Evolutionary conservation across 2,797 vertebrate genomes (phyloP).

Genomic region (Morus bassanus): DNA sequence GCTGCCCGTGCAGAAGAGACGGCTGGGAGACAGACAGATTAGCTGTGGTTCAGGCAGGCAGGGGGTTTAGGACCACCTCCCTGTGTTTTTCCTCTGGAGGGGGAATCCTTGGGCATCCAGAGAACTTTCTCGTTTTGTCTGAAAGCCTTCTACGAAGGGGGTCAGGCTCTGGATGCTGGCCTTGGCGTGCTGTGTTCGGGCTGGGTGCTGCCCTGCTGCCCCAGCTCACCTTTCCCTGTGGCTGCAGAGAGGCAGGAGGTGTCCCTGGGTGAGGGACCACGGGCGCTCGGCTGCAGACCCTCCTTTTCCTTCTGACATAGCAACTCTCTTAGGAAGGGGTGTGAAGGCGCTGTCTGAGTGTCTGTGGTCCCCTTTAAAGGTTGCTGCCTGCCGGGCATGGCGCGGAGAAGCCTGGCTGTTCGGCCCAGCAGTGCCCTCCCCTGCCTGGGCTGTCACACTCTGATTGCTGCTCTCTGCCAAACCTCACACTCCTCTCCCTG

Average conservation of each 20-base stretch:
- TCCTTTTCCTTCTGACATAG: not conserved
- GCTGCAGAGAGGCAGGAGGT: not conserved
- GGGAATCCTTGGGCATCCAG: not conserved
- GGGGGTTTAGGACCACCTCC: not conserved
- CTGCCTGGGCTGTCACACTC: not conserved
- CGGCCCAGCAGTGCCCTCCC: not conserved
- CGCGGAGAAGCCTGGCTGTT: not conserved
- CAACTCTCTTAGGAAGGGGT: not conserved
- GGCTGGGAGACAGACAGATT: not conserved
- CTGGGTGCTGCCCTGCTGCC: not conserved
- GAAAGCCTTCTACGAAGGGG: not conserved
- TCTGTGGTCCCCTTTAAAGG: not conserved
- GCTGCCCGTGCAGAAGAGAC: not conserved
- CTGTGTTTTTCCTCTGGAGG: not conserved
- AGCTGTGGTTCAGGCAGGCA: not conserved
- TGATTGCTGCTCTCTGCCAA: not conserved
- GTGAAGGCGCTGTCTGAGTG: not conserved
- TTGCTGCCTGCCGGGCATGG: accelerated
- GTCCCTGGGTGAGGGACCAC: accelerated
- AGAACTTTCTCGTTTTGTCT: not conserved
- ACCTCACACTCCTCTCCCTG: not conserved
- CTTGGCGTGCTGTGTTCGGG: accelerated
- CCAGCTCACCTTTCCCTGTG: not conserved
- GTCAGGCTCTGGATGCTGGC: not conserved
- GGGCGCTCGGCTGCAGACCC: not conserved